Evolutionary conservation across 1,140 invertebrate species (phyloP).

Genomic region (Meloidogyne floridensis): DNA sequence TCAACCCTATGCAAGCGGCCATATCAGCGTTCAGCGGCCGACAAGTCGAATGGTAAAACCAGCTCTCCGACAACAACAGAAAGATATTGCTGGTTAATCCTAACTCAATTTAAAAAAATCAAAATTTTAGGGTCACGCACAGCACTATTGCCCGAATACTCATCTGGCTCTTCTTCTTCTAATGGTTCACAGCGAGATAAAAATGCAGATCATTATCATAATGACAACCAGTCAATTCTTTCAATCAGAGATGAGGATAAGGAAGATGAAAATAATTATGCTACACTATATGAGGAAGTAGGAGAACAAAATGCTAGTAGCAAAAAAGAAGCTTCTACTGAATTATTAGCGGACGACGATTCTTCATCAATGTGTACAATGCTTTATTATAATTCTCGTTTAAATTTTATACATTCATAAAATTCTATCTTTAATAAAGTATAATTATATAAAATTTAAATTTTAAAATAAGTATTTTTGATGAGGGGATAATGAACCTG

Average conservation of each 20-base stretch:
- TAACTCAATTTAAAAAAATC: conserved; percentile 18
- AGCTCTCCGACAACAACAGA: neutral
- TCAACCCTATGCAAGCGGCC: conserved; percentile 11
- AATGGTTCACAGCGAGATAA: conserved; percentile 32
- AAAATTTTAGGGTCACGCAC: conserved; percentile 54
- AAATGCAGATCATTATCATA: conserved; percentile 43
- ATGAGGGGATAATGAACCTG: neutral
- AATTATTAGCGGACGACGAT: neutral
- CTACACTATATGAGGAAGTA: conserved; percentile 60
- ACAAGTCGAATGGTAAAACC: conserved; percentile 5
- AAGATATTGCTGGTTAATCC: conserved; percentile 14
- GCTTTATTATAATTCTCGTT: conserved; percentile 4
- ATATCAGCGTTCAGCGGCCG: neutral
- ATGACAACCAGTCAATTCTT: neutral
- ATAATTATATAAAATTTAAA: neutral
- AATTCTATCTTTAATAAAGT: neutral
- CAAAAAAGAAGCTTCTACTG: neutral
- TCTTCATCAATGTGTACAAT: neutral
- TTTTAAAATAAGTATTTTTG: neutral
- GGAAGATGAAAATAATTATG: conserved; percentile 57
- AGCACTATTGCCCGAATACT: conserved; percentile 52
- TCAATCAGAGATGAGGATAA: conserved; percentile 6
- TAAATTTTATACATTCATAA: neutral
- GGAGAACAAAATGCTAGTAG: conserved; percentile 16
- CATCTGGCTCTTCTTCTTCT: conserved; percentile 56